A percentile compares a stretch with the other conserved stretches of the same genome.
phyloP scores from a whole-genome alignment of 2,113 vertebrate species.

The Centropus bengalensis region DNA sequence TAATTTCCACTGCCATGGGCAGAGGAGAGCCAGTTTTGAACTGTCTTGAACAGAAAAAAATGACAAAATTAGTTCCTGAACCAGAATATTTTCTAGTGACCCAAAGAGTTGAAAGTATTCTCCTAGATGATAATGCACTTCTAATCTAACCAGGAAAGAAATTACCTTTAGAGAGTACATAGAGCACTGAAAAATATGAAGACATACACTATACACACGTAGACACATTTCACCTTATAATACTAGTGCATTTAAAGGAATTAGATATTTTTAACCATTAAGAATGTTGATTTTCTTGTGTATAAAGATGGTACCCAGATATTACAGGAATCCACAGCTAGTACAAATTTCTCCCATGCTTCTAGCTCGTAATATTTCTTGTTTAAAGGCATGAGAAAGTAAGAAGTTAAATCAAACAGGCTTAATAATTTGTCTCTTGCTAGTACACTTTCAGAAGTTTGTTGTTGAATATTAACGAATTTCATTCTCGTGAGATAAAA shows the following conservation, averaged over 20 bases:
- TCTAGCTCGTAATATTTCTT: background rate
- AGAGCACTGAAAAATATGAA: background rate
- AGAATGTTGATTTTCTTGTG: background rate
- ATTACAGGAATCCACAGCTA: background rate
- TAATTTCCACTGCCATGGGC: background rate
- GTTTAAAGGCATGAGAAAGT: background rate
- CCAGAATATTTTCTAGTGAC: constrained; percentile 50
- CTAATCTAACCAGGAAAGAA: background rate
- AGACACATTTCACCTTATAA: background rate
- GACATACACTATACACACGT: background rate
- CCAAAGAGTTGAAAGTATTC: constrained; percentile 35
- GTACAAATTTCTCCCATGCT: background rate
- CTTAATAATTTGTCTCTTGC: background rate
- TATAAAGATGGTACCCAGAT: background rate
- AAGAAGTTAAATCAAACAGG: background rate
- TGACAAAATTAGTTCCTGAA: constrained; percentile 58
- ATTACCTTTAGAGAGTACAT: background rate
- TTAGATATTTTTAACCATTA: background rate
- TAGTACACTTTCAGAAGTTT: background rate
- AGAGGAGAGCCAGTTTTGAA: background rate
- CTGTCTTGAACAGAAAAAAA: constrained; percentile 33
- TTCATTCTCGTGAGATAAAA: background rate
- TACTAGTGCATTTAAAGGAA: background rate
- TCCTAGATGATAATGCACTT: constrained; percentile 1
- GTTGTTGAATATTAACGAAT: background rate